Evolutionary conservation across 2,797 vertebrate species (phyloP), one percentile per base, ranked within the genome.

Genomic region (Sebastes baramenuke): DNA sequence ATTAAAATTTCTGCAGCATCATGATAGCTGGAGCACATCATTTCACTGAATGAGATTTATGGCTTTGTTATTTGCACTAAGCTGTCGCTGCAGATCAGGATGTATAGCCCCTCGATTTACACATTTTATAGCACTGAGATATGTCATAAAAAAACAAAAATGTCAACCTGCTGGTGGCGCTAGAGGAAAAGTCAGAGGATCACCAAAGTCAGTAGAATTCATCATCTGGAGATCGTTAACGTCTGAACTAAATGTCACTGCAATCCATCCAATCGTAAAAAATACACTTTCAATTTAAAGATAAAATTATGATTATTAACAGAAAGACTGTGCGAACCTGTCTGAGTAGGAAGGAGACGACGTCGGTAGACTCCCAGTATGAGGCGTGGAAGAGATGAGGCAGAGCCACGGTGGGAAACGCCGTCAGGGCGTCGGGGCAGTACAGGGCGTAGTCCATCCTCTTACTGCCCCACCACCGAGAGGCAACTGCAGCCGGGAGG

Each of bases 351-450:
- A 99, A 99, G 38, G 98, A 98, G 12, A 97, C 97, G 8, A 98
- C 97, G 0, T 99, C 98, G 0, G 97, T 98, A 2, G 98, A 99
- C 89, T 99, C 98, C 98, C 98, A 99, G 93, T 99, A 99, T 92
- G 98, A 99, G 78, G 98, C 97, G 0, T 99, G 98, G 94, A 99
- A 99, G 80, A 99, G 97, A 79, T 99, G 98, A 4, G 98, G 98
- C 83, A 99, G 95, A 13, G 97, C 97, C 88, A 98, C 97, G 0
- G 98, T 98, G 38, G 98, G 97, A 78, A 99, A 99, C 12, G 97
- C 97, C 0, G 97, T 97, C 75, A 99, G 94, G 68, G 96, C 97
- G 4, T 98, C 97, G 0, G 98, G 98, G 68, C 97, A 99, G 89
- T 98, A 98, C 67, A 99, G 95, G 65, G 97, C 96, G 5, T 97